These are phyloP conservation scores for Agonum fuliginosum DNA, from an alignment of 2,888 invertebrate species.

Conservation along the genomic window DNA sequence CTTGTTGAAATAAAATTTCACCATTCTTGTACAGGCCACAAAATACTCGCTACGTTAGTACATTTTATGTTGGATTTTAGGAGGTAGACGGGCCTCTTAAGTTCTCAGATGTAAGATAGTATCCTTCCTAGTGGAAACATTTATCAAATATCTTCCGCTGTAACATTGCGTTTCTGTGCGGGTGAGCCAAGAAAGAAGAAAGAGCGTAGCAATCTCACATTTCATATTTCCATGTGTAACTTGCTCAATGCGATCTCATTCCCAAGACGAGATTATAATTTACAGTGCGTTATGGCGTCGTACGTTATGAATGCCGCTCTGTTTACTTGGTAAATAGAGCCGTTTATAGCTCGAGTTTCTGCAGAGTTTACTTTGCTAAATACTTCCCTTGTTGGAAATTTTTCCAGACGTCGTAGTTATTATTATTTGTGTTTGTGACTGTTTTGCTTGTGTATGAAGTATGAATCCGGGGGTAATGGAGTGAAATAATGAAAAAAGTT, in stretches of 20 bases:
- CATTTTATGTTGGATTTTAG: too few species aligned
- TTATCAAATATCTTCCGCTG: not conserved
- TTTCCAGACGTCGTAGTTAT: conserved; percentile 19
- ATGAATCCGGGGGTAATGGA: conserved; percentile 11
- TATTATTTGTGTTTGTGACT: conserved; percentile 26
- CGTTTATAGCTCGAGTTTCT: conserved; percentile 31
- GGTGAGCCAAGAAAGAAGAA: too few species aligned
- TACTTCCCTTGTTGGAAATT: conserved; percentile 1
- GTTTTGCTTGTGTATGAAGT: conserved; percentile 17
- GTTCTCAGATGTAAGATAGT: too few species aligned
- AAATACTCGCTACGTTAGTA: too few species aligned
- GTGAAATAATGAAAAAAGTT: conserved; percentile 4
- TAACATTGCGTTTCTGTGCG: not conserved
- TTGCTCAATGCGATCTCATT: conserved; percentile 2
- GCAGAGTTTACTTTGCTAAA: conserved; percentile 38
- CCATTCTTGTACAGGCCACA: too few species aligned
- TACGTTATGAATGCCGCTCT: conserved; percentile 22
- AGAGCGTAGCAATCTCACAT: conserved; percentile 3
- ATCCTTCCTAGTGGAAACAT: not conserved
- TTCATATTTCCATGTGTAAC: conserved; percentile 2
- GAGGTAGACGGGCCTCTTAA: too few species aligned
- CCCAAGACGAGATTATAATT: conserved; percentile 23
- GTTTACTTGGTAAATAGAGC: conserved; percentile 23
- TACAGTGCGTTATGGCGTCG: conserved; percentile 29
- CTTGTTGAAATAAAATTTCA: too few species aligned